Conservation (phyloP, 2,797 vertebrate genomes). For the Forpus xanthops region DNA sequence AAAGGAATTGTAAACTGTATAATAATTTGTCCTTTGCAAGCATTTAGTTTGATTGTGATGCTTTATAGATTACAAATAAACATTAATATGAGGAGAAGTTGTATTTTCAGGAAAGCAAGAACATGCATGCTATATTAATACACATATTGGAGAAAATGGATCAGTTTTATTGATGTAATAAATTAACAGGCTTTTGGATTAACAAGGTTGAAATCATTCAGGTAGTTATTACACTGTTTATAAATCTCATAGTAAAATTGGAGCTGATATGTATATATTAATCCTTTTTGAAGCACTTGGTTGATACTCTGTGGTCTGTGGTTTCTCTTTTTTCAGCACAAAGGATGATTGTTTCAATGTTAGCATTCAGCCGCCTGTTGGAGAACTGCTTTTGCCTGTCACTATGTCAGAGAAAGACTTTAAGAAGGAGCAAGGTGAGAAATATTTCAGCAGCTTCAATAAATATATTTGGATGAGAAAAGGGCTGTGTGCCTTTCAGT, state of each 20-base stretch:
- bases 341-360: constrained; percentile 89
- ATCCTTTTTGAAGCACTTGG: neutral
- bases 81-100: neutral
- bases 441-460: neutral
- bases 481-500: neutral
- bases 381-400: constrained; percentile 89
- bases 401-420: constrained; percentile 91
- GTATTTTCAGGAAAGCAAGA: neutral
- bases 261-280: neutral
- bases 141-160: neutral
- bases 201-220: neutral
- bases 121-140: neutral
- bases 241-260: neutral
- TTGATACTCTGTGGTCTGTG: constrained; percentile 25
- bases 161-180: neutral
- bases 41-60: neutral
- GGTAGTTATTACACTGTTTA: neutral
- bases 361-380: constrained; percentile 89
- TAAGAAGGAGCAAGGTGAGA: constrained; percentile 89
- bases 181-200: neutral
- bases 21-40: neutral
- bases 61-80: neutral
- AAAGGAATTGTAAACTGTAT: neutral
- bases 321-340: constrained; percentile 80
- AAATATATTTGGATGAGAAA: neutral